Evolutionary conservation across 1,140 invertebrate genomes (phyloP).

Genomic region (Apolygus lucorum): DNA sequence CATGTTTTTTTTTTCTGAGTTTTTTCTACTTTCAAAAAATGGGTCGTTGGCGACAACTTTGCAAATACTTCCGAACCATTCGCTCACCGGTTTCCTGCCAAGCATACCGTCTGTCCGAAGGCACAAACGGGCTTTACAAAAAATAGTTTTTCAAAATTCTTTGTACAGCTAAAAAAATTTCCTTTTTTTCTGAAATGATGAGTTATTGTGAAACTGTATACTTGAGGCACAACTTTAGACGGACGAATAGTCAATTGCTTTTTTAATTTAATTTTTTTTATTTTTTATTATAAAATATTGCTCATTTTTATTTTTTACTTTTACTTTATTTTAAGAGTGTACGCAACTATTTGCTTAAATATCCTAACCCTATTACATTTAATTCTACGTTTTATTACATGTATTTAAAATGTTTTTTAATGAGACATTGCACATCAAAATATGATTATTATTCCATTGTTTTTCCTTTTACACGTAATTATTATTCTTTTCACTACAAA

Average conservation of each 20-base stretch:
- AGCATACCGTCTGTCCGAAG: constrained; percentile 8
- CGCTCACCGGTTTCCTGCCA: not conserved
- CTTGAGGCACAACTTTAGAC: constrained; percentile 12
- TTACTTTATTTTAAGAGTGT: not conserved
- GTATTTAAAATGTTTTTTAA: not conserved
- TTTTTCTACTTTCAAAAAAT: not conserved
- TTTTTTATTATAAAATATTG: constrained; percentile 13
- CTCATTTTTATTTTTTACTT: not conserved
- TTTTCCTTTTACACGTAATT: not conserved
- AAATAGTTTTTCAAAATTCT: not conserved
- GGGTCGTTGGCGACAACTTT: constrained; percentile 4
- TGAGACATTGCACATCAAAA: constrained; percentile 7
- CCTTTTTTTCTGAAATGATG: not conserved
- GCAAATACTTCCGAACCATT: not conserved
- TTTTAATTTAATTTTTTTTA: not conserved
- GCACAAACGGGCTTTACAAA: constrained; percentile 16
- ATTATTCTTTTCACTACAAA: not conserved
- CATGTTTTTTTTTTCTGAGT: not conserved
- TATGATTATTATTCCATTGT: too few species aligned
- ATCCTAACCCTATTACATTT: not conserved
- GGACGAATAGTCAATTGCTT: constrained; percentile 11
- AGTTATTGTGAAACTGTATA: constrained; percentile 15
- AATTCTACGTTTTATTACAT: not conserved
- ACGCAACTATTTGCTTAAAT: not conserved
- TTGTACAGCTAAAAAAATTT: not conserved